phyloP scores from a whole-genome alignment of 2,113 vertebrate species.

The Craseonycteris thonglongyai region DNA sequence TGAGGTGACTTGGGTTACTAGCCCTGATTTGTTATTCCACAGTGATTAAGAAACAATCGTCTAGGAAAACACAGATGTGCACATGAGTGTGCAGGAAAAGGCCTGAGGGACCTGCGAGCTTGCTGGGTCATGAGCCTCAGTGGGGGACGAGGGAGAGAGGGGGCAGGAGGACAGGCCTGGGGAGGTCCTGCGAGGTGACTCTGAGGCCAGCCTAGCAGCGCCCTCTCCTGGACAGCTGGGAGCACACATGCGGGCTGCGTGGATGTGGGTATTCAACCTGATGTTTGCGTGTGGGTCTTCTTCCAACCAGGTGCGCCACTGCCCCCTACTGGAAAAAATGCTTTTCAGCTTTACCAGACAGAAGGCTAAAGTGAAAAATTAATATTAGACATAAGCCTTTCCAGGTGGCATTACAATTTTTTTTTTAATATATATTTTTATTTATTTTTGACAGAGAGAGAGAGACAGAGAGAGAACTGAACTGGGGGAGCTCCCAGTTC shows the following conservation, averaged over 20 bases:
- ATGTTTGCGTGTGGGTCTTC: fast-evolving
- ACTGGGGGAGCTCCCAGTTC: too few relatives aligned
- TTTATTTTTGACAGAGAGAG: too few relatives aligned
- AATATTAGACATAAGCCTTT: fast-evolving
- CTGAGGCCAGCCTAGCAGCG: background rate
- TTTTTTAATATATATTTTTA: too few relatives aligned
- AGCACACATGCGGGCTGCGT: background rate
- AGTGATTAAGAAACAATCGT: conserved; percentile 18
- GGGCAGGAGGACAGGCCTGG: background rate
- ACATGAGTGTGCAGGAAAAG: background rate
- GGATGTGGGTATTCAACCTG: fast-evolving
- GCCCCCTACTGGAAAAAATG: conserved; percentile 32
- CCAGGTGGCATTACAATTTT: background rate
- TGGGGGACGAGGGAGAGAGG: too few relatives aligned
- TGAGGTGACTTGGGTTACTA: background rate
- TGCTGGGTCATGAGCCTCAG: background rate
- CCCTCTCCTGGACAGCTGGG: conserved; percentile 45
- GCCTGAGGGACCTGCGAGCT: background rate
- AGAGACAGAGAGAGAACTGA: too few relatives aligned
- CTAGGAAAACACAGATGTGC: conserved; percentile 3
- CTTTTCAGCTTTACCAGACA: background rate
- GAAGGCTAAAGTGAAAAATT: fast-evolving
- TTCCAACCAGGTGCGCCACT: background rate
- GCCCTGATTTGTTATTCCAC: background rate
- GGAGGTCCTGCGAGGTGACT: fast-evolving